Conservation (phyloP, 2,888 invertebrate species). For the Thera britannica region DNA sequence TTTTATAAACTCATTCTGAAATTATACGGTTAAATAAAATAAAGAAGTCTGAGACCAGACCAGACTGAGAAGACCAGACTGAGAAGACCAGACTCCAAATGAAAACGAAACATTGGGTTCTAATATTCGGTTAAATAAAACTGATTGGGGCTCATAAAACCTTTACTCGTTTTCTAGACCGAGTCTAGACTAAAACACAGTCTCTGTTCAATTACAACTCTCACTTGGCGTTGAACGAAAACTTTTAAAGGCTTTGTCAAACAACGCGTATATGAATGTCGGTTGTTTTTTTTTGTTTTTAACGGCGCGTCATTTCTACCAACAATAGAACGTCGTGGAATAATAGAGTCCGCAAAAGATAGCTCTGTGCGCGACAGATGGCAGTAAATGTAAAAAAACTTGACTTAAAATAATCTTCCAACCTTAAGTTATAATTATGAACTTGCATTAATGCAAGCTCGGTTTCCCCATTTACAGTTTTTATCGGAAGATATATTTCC, state of each 20-base stretch:
- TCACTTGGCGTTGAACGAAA: neutral
- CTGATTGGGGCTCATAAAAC: neutral
- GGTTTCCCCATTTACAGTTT: too few relatives aligned
- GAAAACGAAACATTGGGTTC: neutral
- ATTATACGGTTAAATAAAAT: neutral
- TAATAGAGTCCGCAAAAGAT: too few relatives aligned
- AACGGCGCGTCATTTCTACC: too few relatives aligned
- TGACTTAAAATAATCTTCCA: too few relatives aligned
- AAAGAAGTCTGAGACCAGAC: neutral
- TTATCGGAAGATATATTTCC: too few relatives aligned
- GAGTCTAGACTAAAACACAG: neutral
- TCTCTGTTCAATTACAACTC: neutral
- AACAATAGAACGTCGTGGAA: too few relatives aligned
- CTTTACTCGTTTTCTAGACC: neutral
- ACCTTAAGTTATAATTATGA: too few relatives aligned
- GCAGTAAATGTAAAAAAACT: too few relatives aligned
- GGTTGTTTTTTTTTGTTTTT: too few relatives aligned
- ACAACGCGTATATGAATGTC: too few relatives aligned
- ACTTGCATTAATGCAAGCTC: too few relatives aligned
- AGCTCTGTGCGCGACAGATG: too few relatives aligned
- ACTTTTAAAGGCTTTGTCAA: neutral
- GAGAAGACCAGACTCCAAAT: neutral
- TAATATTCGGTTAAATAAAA: conserved; percentile 1
- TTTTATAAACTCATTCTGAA: neutral
- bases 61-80: neutral